These are phyloP conservation scores for Enteromius radiatus DNA, from an alignment of 2,797 vertebrate species.

Conservation along the genomic window DNA sequence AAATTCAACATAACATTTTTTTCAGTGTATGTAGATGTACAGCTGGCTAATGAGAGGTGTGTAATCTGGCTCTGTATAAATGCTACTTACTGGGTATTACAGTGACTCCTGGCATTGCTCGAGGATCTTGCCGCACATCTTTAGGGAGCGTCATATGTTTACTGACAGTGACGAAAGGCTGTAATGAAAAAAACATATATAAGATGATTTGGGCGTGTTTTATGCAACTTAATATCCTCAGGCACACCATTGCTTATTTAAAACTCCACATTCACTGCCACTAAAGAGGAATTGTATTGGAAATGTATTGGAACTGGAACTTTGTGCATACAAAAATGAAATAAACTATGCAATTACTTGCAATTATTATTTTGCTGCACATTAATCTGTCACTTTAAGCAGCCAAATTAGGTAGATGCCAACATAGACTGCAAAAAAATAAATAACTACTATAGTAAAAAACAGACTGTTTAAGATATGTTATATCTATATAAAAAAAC, in stretches of 20 bases:
- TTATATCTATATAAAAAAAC: too few species aligned
- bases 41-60: constrained; percentile 1
- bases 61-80: not conserved
- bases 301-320: too few species aligned
- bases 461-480: not conserved
- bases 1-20: too few species aligned
- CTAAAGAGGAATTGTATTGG: not conserved
- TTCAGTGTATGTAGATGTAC: not conserved
- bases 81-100: not conserved
- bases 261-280: not conserved
- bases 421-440: not conserved
- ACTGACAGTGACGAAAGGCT: not conserved
- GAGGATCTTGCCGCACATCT: not conserved
- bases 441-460: not conserved
- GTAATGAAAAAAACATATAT: not conserved
- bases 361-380: too few species aligned
- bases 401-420: not conserved
- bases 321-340: not conserved
- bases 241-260: not conserved
- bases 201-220: not conserved
- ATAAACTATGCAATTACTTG: not conserved
- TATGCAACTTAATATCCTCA: not conserved
- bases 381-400: not conserved
- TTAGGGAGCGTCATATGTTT: not conserved
- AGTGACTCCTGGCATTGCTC: not conserved